These are phyloP conservation scores for Simalia tracyae DNA, from an alignment of 2,797 vertebrate genomes.

Conservation along the genomic window DNA sequence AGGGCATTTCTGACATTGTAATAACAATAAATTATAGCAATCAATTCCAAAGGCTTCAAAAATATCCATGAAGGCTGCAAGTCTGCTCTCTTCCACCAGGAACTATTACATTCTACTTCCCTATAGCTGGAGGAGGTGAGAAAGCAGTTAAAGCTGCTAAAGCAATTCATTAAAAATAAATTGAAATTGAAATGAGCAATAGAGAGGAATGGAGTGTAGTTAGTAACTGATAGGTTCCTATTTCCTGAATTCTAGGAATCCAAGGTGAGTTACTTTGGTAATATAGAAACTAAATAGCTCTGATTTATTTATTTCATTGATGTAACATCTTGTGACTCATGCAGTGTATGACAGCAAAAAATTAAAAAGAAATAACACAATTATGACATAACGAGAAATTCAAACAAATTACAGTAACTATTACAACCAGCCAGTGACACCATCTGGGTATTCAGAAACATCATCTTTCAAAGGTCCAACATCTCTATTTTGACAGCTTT, in stretches of 20 bases:
- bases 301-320: background rate
- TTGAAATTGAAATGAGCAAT: background rate
- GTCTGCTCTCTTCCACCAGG: background rate
- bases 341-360: background rate
- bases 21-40: background rate
- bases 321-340: background rate
- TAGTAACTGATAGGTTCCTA: too few species aligned
- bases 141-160: background rate
- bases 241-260: background rate
- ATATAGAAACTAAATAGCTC: constrained; percentile 13
- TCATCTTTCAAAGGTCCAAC: background rate
- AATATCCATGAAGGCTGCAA: background rate
- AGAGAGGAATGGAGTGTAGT: background rate
- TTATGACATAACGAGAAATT: background rate
- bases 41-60: background rate
- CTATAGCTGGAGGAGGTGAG: background rate
- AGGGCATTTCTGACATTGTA: background rate
- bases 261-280: background rate
- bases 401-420: background rate
- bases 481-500: background rate
- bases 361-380: background rate
- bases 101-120: background rate
- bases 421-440: background rate
- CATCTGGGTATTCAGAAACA: background rate
- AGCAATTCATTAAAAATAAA: background rate